A percentile compares a stretch with the other conserved stretches of the same genome.
These are phyloP conservation scores for Nymphalis c-album DNA, from an alignment of 2,888 invertebrate genomes.

Conservation along the genomic window DNA sequence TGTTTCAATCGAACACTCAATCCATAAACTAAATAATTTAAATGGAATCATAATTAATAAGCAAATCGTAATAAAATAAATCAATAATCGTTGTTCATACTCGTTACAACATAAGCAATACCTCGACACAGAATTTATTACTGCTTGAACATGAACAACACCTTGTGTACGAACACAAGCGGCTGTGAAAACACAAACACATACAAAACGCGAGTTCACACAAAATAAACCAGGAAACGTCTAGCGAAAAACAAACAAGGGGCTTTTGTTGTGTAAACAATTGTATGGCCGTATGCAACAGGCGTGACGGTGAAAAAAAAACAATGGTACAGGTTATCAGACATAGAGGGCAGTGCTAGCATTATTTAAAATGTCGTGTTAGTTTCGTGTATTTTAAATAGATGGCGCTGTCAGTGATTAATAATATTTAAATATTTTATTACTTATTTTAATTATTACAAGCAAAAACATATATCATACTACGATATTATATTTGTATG, in stretches of 20 bases:
- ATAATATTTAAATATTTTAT: too few relatives aligned
- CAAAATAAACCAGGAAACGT: constrained; percentile 82
- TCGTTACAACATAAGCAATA: constrained; percentile 1
- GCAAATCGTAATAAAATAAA: background rate
- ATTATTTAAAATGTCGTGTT: constrained; percentile 3
- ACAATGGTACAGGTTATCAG: constrained; percentile 62
- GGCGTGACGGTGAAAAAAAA: constrained; percentile 75
- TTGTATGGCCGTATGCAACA: constrained; percentile 73
- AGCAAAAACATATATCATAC: too few relatives aligned
- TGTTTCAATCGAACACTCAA: background rate
- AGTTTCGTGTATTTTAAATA: constrained; percentile 39
- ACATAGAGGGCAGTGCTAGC: constrained; percentile 55
- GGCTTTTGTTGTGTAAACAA: constrained; percentile 82
- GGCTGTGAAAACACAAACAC: constrained; percentile 75
- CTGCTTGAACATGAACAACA: constrained; percentile 72
- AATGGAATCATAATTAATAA: constrained; percentile 1
- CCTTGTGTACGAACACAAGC: constrained; percentile 72
- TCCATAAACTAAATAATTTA: background rate
- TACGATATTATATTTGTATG: too few relatives aligned
- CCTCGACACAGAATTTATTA: constrained; percentile 62
- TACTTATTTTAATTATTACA: too few relatives aligned
- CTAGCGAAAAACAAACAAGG: constrained; percentile 82
- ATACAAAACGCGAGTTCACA: constrained; percentile 51
- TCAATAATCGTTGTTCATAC: background rate
- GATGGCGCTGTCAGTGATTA: constrained; percentile 43